Evolutionary conservation across 2,113 vertebrate genomes (phyloP).

Genomic region (Bubo scandiacus): DNA sequence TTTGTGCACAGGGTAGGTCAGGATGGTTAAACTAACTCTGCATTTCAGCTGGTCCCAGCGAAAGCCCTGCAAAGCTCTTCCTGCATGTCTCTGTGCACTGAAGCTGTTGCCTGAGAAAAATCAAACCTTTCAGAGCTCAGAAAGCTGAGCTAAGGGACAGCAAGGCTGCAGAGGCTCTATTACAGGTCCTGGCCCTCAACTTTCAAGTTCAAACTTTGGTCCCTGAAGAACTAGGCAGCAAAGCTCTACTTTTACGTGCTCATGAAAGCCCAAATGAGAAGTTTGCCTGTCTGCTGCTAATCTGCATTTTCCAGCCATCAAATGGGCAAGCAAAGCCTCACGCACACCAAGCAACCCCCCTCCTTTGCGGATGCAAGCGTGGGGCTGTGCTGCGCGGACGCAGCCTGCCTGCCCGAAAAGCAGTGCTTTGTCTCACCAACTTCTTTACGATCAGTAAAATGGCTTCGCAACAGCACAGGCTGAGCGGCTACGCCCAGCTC

Average conservation of each 20-base stretch:
- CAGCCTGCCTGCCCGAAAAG: not conserved
- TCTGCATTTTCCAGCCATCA: not conserved
- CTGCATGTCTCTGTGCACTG: fast-evolving
- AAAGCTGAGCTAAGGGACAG: not conserved
- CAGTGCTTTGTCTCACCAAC: not conserved
- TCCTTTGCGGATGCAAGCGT: fast-evolving
- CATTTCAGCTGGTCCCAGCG: not conserved
- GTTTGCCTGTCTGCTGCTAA: not conserved
- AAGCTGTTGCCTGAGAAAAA: not conserved
- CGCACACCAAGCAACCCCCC: fast-evolving
- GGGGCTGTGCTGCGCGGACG: not conserved
- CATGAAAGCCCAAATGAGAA: not conserved
- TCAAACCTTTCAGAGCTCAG: not conserved
- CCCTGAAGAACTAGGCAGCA: not conserved
- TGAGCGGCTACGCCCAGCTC: conserved; percentile 32
- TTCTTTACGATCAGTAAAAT: not conserved
- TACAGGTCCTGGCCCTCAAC: not conserved
- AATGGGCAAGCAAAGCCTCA: not conserved
- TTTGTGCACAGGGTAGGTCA: not conserved
- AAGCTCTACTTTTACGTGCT: not conserved
- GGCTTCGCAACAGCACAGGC: not conserved
- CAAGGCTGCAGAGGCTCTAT: not conserved
- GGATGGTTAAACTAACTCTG: not conserved
- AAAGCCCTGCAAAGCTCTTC: not conserved
- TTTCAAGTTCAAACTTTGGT: not conserved